Evolutionary conservation across 1,140 invertebrate genomes (phyloP).

Genomic region (Xylocopa sonorina): DNA sequence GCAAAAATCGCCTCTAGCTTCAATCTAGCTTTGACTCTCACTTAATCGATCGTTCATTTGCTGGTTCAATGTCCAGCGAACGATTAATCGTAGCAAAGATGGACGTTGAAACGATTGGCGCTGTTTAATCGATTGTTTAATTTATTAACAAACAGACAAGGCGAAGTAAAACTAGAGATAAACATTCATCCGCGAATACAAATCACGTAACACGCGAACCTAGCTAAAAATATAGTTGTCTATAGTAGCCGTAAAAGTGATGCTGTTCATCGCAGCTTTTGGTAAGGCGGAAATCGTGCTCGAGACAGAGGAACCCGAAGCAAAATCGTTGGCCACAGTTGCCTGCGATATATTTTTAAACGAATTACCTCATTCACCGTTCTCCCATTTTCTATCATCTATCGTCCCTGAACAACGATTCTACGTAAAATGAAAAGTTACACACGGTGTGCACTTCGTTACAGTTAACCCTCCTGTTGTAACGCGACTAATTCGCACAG

Average conservation of each 20-base stretch:
- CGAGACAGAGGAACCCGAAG: not conserved
- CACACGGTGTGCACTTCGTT: no score
- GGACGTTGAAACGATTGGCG: no score
- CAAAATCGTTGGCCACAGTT: conserved; percentile 3
- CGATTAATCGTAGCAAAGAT: no score
- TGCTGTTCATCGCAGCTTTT: not conserved
- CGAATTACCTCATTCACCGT: conserved; percentile 54
- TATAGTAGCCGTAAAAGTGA: not conserved
- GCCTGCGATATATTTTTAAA: conserved; percentile 57
- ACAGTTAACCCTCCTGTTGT: no score
- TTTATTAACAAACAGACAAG: no score
- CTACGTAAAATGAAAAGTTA: not conserved
- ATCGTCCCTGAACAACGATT: not conserved
- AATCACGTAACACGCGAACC: not conserved
- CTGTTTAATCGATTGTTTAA: no score
- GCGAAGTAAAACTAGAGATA: no score
- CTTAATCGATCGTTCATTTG: no score
- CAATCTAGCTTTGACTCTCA: no score
- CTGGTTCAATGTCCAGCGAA: no score
- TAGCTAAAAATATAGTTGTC: not conserved
- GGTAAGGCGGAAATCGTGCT: conserved; percentile 21
- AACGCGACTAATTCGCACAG: no score
- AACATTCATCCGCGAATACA: not conserved
- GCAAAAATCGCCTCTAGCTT: no score
- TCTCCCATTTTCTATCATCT: conserved; percentile 52